Evolutionary conservation across 2,888 invertebrate genomes (phyloP).

Genomic region (Gastrophysa polygoni): DNA sequence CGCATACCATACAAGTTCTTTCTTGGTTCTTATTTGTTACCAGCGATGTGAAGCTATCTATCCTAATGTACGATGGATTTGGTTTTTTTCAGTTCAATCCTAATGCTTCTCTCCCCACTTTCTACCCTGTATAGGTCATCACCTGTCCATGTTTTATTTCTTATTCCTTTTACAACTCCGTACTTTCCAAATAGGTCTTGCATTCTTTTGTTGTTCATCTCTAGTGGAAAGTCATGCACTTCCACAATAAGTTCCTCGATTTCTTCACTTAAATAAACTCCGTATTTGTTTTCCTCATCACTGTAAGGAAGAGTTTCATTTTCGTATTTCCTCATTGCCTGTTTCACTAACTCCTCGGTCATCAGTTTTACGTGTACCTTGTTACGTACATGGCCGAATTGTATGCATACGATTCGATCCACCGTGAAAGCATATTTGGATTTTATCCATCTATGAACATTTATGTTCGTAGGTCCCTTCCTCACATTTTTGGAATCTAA

Average conservation of each 20-base stretch:
- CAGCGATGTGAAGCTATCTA: neutral
- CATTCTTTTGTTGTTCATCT: neutral
- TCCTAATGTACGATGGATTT: neutral
- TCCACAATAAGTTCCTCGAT: neutral
- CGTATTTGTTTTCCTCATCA: neutral
- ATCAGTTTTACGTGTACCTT: neutral
- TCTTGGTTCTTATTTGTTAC: neutral
- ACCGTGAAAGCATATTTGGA: neutral
- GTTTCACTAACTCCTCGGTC: neutral
- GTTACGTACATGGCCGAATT: neutral
- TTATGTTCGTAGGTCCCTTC: neutral
- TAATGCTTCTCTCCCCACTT: neutral
- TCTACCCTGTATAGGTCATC: neutral
- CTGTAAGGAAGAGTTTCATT: neutral
- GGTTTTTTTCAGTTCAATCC: neutral
- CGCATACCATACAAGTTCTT: neutral
- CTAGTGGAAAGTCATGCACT: neutral
- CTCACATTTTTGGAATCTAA: neutral
- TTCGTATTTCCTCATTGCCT: neutral
- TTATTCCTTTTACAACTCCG: neutral
- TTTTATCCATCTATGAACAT: neutral
- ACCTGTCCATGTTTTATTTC: neutral
- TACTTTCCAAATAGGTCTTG: neutral
- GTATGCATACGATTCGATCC: neutral
- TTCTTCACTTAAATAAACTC: neutral